Evolutionary conservation across 2,797 vertebrate species (phyloP), one percentile per base, ranked within the genome.

Genomic region (Esox lucius): DNA sequence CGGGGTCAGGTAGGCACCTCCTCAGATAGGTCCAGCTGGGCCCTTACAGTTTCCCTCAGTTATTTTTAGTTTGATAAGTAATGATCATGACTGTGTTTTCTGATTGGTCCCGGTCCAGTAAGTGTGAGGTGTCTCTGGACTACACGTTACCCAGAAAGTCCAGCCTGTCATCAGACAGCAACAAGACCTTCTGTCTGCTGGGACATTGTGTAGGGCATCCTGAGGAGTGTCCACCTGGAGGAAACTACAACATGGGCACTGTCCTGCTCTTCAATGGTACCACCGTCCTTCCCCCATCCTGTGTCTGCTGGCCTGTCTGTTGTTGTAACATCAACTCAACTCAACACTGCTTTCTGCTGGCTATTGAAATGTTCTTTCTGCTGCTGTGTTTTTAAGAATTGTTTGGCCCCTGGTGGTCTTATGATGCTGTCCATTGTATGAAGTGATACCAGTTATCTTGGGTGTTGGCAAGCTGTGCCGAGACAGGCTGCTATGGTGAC

Each of bases 221-320:
- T 82, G 96, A 96, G 87, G 96, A 98, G 69, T 83, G 62, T 72
- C 91, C 74, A 93, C 87, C 93, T 70, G 78, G 88, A 68, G 91
- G 92, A 70, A 83, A 84, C 86, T 97, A 97, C 95, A 89, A 93
- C 84, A 92, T 99, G 89, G 98, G 98, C 88, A 97, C 95, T 67
- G 91, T 99, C 74, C 95, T 99, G 48, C 96, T 99, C 17, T 99
- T 99, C 84, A 99, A 97, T 49, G 98, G 98, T 99, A 87, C 16
- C 19, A 56, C 31, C 11, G n/a, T n/a, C n/a, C n/a, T n/a, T n/a
- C n/a, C n/a, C 2, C 13, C 39, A 15, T 39, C 22, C 12, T 78
- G 48, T 49, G 62, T 72, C 71, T 39, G 35, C 46, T 68, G 49
- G 74, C 80, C 31, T 67, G 26, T 67, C 53, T 64, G 22, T 64